Evolutionary conservation across 2,113 vertebrate species (phyloP).

Genomic region (Oryctolagus cuniculus): mOryCun1.1 NC_091442.1:22034501-22035000

Average conservation of each 20-base stretch:
- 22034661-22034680: constrained; percentile 53
- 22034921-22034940: constrained; percentile 43
- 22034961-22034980: neutral
- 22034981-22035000: neutral
- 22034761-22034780: constrained; percentile 76
- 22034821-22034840: constrained; percentile 33
- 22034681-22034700: neutral
- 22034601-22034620: constrained; percentile 71
- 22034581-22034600: constrained; percentile 72
- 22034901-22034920: constrained; percentile 21
- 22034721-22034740: constrained; percentile 55
- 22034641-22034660: constrained; percentile 53
- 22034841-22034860: neutral
- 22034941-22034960: neutral
- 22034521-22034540: constrained; percentile 55
- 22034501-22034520: neutral
- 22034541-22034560: constrained; percentile 80
- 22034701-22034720: constrained; percentile 33
- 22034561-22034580: constrained; percentile 74
- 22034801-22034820: neutral
- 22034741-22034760: constrained; percentile 75
- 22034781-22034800: constrained; percentile 18
- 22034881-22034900: constrained; percentile 34
- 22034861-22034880: neutral
- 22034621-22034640: constrained; percentile 75